phyloP scores from a whole-genome alignment of 2,888 invertebrate genomes.

The Sisyra nigra region DNA sequence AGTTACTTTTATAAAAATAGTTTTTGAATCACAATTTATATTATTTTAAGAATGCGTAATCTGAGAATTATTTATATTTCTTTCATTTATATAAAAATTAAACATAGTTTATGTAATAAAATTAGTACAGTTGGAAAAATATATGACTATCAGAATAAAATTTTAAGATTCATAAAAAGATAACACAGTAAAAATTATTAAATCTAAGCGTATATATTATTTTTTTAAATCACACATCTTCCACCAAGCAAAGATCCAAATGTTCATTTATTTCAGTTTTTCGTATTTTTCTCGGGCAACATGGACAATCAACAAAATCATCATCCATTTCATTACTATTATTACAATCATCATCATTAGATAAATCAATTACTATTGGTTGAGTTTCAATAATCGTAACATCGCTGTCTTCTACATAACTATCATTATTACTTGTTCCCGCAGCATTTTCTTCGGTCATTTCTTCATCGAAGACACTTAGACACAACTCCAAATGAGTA shows the following conservation, averaged over 20 bases:
- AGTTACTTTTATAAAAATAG: too few relatives aligned
- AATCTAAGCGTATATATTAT: too few relatives aligned
- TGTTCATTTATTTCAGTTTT: conserved; percentile 39
- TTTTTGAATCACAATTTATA: too few relatives aligned
- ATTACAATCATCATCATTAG: neutral
- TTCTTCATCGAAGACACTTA: conserved; percentile 7
- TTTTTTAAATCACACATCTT: too few relatives aligned
- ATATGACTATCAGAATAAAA: too few relatives aligned
- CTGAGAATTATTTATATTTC: too few relatives aligned
- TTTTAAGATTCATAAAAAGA: too few relatives aligned
- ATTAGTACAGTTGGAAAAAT: too few relatives aligned
- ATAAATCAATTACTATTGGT: neutral
- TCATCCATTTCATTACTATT: conserved; percentile 1
- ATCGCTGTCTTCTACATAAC: neutral
- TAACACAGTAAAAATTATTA: too few relatives aligned
- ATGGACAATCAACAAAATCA: conserved; percentile 30
- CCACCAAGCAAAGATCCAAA: conserved; percentile 51
- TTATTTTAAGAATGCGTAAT: too few relatives aligned
- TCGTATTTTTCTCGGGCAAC: conserved; percentile 37
- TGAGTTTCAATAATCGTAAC: neutral
- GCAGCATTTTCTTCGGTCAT: neutral
- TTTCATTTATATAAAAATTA: too few relatives aligned
- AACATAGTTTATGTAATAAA: too few relatives aligned
- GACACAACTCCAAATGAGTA: conserved; percentile 25
- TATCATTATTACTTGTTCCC: neutral